Conservation (phyloP, 2,888 invertebrate species). For the Nomada fucata region DNA sequence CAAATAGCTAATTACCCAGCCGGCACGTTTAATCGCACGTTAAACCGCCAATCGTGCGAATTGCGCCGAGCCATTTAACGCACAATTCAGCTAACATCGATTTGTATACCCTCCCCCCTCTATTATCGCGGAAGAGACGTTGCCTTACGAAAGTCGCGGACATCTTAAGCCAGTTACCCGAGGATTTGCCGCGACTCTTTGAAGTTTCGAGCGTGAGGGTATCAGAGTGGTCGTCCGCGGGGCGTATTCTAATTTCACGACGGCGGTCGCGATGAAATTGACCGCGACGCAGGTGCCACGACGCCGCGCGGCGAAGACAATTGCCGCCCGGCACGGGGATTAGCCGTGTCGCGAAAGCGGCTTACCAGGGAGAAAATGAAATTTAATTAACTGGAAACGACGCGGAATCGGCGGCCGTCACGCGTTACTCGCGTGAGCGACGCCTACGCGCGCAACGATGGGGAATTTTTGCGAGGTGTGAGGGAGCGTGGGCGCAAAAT, state of each 20-base stretch:
- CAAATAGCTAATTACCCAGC: conserved; percentile 5
- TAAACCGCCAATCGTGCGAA: conserved; percentile 19
- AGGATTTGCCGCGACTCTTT: conserved; percentile 71
- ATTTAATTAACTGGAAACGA: conserved; percentile 81
- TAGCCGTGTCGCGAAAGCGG: conserved; percentile 70
- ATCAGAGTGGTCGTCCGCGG: conserved; percentile 58
- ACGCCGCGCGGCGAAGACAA: conserved; percentile 41
- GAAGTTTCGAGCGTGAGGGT: conserved; percentile 60
- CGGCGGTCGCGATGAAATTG: conserved; percentile 63
- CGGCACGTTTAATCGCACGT: conserved; percentile 12
- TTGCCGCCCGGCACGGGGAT: conserved; percentile 60
- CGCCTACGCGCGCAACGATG: conserved; percentile 25
- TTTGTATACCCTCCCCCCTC: neutral
- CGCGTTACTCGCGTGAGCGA: conserved; percentile 53
- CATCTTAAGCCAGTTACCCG: conserved; percentile 70
- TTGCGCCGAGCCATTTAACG: conserved; percentile 7
- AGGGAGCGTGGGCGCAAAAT: neutral
- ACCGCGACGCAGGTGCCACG: conserved; percentile 24
- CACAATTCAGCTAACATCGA: neutral
- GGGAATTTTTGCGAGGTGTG: neutral
- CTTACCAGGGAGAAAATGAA: conserved; percentile 74
- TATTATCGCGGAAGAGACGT: neutral
- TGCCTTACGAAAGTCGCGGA: conserved; percentile 35
- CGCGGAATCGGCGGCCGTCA: conserved; percentile 77
- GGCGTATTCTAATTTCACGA: conserved; percentile 70